Evolutionary conservation across 2,888 invertebrate genomes (phyloP), one percentile per base, ranked within the genome.

Genomic region (Cephus pygmeus): DNA sequence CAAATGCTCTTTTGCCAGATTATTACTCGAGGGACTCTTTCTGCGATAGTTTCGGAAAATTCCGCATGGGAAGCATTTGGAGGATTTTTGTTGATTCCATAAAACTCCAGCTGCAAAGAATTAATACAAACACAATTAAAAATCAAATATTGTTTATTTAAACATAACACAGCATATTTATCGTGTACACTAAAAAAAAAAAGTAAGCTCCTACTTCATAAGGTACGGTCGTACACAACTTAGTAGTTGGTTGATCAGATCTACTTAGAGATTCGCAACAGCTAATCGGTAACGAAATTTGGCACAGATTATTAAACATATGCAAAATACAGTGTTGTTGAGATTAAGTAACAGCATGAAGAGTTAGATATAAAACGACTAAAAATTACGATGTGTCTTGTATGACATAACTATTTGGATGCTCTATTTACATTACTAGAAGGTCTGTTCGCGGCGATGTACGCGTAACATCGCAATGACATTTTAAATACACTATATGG

Each of bases 61-160:
- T 34, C 34, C 34, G 34, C 9, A 34, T 34, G 34, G 34, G 0
- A 9, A 34, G 34, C 34, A 34, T 34, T 11, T 34, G 34, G 34
- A 34, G 34, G 34, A 34, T 34, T 34, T 34, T 34, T 9, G 34
- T 34, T 34, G 11, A 34, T 34, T 34, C 34, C 34, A 0, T 34
- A 11, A 34, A 34, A 34, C 34, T 34, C 34, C 34, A 34, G 1
- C 34, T 34, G 34, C 34, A 34, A 56, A 23, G 9, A 56, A 23
- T 23, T 6, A 6, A 23, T 56, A 71, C 3, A 71, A 71, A 30
- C 6, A 33, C 31, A 33, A 71, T 30, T 15, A 33, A 71, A 71
- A 71, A 71, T 33, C 71, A 71, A 71, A 71, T 34, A 34, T 30
- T 31, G 30, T 71, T 71, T 71, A 71, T 71, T 71, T 71, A 71